These are phyloP conservation scores for Atrichornis clamosus DNA, from an alignment of 2,113 vertebrate genomes.

Conservation along the genomic window DNA sequence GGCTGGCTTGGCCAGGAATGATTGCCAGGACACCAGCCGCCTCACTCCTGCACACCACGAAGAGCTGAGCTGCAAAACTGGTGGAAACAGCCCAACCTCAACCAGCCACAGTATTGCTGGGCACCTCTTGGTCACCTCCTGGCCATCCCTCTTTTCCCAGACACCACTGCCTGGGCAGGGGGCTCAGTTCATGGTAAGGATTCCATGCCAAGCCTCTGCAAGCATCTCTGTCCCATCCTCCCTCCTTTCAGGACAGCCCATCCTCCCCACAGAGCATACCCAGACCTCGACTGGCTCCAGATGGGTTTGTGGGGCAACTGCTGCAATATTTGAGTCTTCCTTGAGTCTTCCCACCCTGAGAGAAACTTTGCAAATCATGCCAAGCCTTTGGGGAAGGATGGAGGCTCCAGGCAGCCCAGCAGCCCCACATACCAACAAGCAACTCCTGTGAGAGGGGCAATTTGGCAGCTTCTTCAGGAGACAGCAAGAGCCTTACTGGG, in stretches of 20 bases:
- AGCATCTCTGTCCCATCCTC: neutral
- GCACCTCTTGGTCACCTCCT: neutral
- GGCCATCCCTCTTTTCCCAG: neutral
- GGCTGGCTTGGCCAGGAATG: neutral
- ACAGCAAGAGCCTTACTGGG: neutral
- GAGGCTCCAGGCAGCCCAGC: neutral
- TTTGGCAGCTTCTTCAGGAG: neutral
- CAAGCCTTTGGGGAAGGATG: neutral
- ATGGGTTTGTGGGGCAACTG: neutral
- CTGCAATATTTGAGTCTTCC: neutral
- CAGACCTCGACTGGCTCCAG: fast-evolving
- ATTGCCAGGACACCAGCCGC: neutral
- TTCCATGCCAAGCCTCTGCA: fast-evolving
- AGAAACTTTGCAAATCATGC: neutral
- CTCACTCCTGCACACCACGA: neutral
- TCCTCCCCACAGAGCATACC: neutral
- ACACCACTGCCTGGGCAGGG: fast-evolving
- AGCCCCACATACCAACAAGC: fast-evolving
- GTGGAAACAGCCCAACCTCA: neutral
- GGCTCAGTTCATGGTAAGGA: neutral
- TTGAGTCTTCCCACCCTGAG: neutral
- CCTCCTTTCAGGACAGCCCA: neutral
- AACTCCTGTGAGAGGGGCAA: fast-evolving
- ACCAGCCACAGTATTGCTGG: neutral
- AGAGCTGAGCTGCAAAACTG: neutral